Conservation (phyloP, 2,113 vertebrate genomes). For the Microcebus jonahi region DNA sequence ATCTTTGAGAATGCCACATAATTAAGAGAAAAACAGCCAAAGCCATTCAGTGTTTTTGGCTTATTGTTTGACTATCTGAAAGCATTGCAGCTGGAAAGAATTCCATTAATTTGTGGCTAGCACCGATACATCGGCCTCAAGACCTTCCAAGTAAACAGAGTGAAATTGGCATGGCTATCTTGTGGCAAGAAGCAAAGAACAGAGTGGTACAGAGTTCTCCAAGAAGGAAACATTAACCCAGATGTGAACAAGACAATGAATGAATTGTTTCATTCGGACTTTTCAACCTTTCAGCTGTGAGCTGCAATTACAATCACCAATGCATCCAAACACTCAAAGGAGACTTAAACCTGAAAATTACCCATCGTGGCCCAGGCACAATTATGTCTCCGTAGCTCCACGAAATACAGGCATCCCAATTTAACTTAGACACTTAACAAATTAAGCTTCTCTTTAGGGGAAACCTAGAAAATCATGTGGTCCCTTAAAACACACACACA, state of each 20-base stretch:
- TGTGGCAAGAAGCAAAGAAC: slow-evolving; percentile 85
- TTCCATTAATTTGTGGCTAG: slow-evolving; percentile 87
- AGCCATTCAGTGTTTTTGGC: slow-evolving; percentile 79
- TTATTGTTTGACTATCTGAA: slow-evolving; percentile 85
- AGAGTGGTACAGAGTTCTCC: slow-evolving; percentile 83
- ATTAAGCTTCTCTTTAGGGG: slow-evolving; percentile 57
- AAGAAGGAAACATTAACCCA: slow-evolving; percentile 85
- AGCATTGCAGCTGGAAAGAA: slow-evolving; percentile 86
- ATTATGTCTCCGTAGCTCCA: slow-evolving; percentile 59
- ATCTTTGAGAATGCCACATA: slow-evolving; percentile 75
- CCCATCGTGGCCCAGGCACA: slow-evolving; percentile 53
- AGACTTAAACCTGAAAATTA: slow-evolving; percentile 75
- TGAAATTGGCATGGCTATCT: slow-evolving; percentile 84
- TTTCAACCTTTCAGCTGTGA: slow-evolving; percentile 75
- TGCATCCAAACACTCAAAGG: slow-evolving; percentile 66
- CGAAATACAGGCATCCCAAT: slow-evolving; percentile 49
- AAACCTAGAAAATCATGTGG: slow-evolving; percentile 50
- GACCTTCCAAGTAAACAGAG: slow-evolving; percentile 87
- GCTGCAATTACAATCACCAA: slow-evolving; percentile 77
- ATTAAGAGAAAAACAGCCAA: slow-evolving; percentile 73
- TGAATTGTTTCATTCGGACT: slow-evolving; percentile 84
- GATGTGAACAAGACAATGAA: slow-evolving; percentile 85
- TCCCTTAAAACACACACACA: background rate
- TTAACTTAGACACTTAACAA: slow-evolving; percentile 66
- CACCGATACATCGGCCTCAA: slow-evolving; percentile 84